These are phyloP conservation scores for Smittia aterrima DNA, from an alignment of 2,888 invertebrate genomes.

Conservation along the genomic window DNA sequence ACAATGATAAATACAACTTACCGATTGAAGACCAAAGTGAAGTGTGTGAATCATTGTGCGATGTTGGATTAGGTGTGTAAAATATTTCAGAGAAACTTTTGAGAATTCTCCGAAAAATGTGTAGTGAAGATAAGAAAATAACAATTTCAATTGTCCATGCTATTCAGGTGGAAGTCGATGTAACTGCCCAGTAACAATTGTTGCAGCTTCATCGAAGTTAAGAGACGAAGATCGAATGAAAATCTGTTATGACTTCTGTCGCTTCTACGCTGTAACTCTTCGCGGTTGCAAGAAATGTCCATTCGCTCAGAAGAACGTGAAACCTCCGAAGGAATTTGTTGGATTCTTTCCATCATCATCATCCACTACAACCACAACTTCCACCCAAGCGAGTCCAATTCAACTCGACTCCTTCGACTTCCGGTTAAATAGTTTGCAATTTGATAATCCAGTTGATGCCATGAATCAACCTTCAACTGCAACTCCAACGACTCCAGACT, in stretches of 20 bases:
- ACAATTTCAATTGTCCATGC: neutral
- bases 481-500: conserved; percentile 54
- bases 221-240: neutral
- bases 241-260: conserved; percentile 32
- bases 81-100: neutral
- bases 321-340: neutral
- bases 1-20: neutral
- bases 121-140: conserved; percentile 4
- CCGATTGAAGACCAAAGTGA: conserved; percentile 43
- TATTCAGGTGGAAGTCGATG: conserved; percentile 23
- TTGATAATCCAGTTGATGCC: neutral
- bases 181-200: conserved; percentile 12
- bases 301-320: neutral
- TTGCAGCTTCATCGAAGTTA: neutral
- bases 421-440: neutral
- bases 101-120: neutral
- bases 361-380: neutral
- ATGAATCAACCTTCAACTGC: conserved; percentile 30
- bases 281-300: conserved; percentile 31
- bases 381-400: too few species aligned
- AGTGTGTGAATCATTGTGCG: conserved; percentile 63
- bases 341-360: neutral
- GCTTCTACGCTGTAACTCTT: conserved; percentile 14
- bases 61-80: conserved; percentile 58
- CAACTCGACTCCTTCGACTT: neutral